Conservation (phyloP, 2,797 vertebrate genomes). For the Sebastes jordani region DNA sequence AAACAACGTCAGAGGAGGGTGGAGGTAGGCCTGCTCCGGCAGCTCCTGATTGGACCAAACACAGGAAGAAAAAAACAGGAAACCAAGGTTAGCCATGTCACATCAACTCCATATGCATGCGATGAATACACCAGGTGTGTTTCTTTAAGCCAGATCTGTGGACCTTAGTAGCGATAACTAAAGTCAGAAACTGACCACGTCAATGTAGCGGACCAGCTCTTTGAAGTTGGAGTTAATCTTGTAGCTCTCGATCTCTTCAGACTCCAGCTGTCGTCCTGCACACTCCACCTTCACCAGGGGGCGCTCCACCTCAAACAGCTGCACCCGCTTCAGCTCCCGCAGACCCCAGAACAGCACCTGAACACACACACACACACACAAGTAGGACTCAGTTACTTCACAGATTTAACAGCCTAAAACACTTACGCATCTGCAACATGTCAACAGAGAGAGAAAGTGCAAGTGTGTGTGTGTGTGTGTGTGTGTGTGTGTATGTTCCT, state of each 20-base stretch:
- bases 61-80: not conserved
- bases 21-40: constrained; percentile 91
- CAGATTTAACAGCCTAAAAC: not conserved
- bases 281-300: constrained; percentile 92
- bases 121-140: not conserved
- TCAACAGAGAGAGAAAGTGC: not conserved
- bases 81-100: not conserved
- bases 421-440: not conserved
- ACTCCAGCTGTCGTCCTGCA: constrained; percentile 89
- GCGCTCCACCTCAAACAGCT: constrained; percentile 92
- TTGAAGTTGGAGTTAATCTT: constrained; percentile 89
- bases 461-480: not conserved
- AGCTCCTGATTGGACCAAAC: constrained; percentile 83
- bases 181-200: constrained; percentile 82
- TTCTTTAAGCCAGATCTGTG: not conserved
- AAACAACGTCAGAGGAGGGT: constrained; percentile 93
- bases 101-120: not conserved
- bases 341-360: constrained; percentile 96
- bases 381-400: not conserved
- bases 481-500: not conserved
- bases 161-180: no score
- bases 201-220: constrained; percentile 87
- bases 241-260: constrained; percentile 88
- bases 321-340: constrained; percentile 89
- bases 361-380: not conserved